phyloP scores from a whole-genome alignment of 2,888 invertebrate species.

The Lasioglossum malachurum region DNA sequence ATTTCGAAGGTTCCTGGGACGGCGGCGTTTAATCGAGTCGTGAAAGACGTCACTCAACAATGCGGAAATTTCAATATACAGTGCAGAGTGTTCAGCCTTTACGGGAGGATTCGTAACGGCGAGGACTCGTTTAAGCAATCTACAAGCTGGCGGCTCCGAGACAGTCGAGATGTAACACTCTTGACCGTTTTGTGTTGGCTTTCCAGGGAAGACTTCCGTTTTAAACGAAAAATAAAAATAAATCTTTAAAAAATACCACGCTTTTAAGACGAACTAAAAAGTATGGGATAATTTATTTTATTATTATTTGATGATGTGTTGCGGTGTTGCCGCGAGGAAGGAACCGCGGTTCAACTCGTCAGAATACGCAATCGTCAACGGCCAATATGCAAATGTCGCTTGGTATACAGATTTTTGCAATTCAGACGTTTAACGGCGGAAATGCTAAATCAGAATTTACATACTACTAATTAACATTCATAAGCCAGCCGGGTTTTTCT shows the following conservation, averaged over 20 bases:
- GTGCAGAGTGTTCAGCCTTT: constrained; percentile 4
- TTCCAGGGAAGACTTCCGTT: not conserved
- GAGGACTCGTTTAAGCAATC: not conserved
- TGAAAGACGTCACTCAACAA: constrained; percentile 20
- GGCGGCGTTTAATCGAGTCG: constrained; percentile 19
- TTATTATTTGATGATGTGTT: too few species aligned
- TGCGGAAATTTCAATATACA: constrained; percentile 14
- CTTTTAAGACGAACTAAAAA: too few species aligned
- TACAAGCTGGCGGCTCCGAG: too few species aligned
- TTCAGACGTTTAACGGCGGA: not conserved
- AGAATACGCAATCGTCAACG: not conserved
- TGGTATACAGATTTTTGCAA: not conserved
- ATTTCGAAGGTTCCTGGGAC: not conserved
- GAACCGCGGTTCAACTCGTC: not conserved
- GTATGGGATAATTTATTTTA: too few species aligned
- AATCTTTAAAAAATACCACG: too few species aligned
- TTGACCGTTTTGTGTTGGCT: not conserved
- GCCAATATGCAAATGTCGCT: not conserved
- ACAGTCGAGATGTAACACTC: not conserved
- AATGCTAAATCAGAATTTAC: not conserved
- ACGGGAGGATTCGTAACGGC: not conserved
- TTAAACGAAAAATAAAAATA: not conserved
- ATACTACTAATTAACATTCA: constrained; percentile 6
- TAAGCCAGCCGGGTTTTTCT: not conserved
- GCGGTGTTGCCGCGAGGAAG: too few species aligned